Evolutionary conservation across 2,888 invertebrate genomes (phyloP), one percentile per base, ranked within the genome.

Genomic region (Cryptocheilus praepositus): DNA sequence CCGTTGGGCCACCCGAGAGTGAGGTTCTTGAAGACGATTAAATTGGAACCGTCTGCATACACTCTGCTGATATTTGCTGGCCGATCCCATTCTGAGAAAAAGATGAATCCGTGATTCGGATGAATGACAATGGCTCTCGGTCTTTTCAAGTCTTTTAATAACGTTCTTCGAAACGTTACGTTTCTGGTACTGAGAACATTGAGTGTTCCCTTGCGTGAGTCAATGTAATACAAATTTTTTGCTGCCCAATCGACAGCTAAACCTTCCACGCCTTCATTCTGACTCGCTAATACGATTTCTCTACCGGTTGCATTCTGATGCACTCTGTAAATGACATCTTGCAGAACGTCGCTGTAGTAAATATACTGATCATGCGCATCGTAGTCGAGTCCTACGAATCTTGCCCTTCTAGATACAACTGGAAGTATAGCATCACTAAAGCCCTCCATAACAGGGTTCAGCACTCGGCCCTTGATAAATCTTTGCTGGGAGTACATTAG

Each of bases 1-100:
- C 98, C 98, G 87, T 99, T 99, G 0, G 99, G 99, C 98, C 98
- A 99, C 2, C 98, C 98, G 0, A 98, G 91, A 0, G 98, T 95
- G 0, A 97, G 93, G 83, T 97, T 96, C 77, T 95, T 94, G 85
- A 98, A 98, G 0, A 97, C 95, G 2, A 95, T 90, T 19, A 97
- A 90, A 76, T 95, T 95, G 0, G 93, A 93, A 1, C 98, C 99
- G 84, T 99, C 98, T 0, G 96, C 93, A 81, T 95, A 93, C 0
- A 98, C 96, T 77, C 98, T 91, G 67, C 96, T 98, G 72, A 99
- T 99, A 86, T 98, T 98, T 0, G 98, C 98, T 0, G 98, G 98
- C 3, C 98, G 92, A 84, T 97, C 97, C 96, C 98, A 98, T 87
- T 98, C 98, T 0, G 98, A 95, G 91, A 96, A 98, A 90, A 98